phyloP scores from a whole-genome alignment of 2,888 invertebrate genomes.

The Trachelus tabidus region DNA sequence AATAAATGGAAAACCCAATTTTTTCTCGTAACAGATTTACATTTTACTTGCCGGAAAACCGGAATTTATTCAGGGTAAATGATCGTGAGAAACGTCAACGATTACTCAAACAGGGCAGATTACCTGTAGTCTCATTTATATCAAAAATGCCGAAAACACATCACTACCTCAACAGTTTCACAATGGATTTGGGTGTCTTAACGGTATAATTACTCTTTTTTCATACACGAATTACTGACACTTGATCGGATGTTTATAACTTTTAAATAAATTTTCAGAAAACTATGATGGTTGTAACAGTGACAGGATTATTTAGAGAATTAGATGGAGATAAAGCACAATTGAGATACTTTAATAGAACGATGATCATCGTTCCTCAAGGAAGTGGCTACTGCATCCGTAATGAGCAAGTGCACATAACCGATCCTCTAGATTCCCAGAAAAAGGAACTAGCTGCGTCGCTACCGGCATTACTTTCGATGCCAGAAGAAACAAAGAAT shows the following conservation, averaged over 20 bases:
- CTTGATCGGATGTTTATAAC: not conserved
- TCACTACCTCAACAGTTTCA: constrained; percentile 86
- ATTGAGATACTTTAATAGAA: constrained; percentile 76
- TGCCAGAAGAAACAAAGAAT: constrained; percentile 15
- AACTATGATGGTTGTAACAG: constrained; percentile 78
- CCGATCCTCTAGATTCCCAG: constrained; percentile 77
- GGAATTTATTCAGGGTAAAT: constrained; percentile 73
- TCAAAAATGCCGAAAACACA: constrained; percentile 83
- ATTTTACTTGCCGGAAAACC: constrained; percentile 72
- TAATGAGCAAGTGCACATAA: constrained; percentile 82
- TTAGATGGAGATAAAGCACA: constrained; percentile 67
- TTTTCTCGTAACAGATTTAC: constrained; percentile 66
- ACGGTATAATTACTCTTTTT: constrained; percentile 67
- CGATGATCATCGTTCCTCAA: constrained; percentile 80
- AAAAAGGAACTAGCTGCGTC: constrained; percentile 44
- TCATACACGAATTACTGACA: not conserved
- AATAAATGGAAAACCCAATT: constrained; percentile 15
- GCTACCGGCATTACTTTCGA: constrained; percentile 24
- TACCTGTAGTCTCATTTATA: constrained; percentile 81
- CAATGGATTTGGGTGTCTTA: constrained; percentile 83
- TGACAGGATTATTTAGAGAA: constrained; percentile 87
- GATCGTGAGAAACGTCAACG: constrained; percentile 73
- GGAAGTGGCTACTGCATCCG: constrained; percentile 82
- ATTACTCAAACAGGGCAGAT: constrained; percentile 75
- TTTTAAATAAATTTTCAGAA: constrained; percentile 67